Evolutionary conservation across 2,113 vertebrate genomes (phyloP).

Genomic region (Lepidothrix coronata): DNA sequence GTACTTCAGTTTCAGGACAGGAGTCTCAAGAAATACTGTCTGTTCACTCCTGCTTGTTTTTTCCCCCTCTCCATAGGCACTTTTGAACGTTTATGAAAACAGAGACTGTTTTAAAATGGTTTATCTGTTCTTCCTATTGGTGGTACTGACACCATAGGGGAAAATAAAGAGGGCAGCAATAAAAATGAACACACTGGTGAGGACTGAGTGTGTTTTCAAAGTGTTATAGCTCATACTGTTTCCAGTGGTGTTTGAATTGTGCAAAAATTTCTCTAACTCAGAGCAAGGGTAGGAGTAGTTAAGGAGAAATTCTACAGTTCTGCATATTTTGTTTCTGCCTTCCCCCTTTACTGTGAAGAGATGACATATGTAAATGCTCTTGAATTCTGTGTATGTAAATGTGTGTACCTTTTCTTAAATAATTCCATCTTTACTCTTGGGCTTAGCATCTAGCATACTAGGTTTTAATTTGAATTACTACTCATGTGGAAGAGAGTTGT

Average conservation of each 20-base stretch:
- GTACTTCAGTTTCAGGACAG: background rate
- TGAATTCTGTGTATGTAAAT: background rate
- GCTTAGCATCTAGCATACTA: background rate
- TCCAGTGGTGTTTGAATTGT: background rate
- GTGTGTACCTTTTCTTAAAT: background rate
- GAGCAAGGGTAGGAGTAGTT: background rate
- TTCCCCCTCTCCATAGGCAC: rapidly evolving
- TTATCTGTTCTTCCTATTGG: background rate
- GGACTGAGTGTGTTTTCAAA: background rate
- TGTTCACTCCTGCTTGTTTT: background rate
- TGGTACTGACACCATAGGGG: background rate
- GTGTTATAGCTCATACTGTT: background rate
- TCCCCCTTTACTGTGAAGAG: background rate
- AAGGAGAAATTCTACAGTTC: background rate
- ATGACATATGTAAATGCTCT: background rate
- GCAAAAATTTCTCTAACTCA: background rate
- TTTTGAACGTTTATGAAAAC: background rate
- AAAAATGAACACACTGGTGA: background rate
- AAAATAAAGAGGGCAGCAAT: background rate
- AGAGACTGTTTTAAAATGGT: background rate
- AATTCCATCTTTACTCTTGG: background rate
- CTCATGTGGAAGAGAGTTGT: background rate
- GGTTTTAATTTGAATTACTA: background rate
- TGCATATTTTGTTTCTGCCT: rapidly evolving
- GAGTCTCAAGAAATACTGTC: background rate